Evolutionary conservation across 2,797 vertebrate genomes (phyloP).

Genomic region (Dromococcyx pavoninus): DNA sequence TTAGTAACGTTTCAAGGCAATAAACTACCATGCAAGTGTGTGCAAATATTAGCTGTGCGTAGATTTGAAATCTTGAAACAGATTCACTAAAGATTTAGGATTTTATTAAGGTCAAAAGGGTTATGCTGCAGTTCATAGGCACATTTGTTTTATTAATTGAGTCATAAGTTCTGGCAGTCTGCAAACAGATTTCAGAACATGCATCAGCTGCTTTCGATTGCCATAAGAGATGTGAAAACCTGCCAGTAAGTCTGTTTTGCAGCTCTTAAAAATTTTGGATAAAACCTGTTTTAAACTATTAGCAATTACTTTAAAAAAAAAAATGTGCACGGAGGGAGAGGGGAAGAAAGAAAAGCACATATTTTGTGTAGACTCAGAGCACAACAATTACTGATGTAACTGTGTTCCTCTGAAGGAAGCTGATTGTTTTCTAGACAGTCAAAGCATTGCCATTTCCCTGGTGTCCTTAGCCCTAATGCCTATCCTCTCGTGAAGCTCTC

Average conservation of each 20-base stretch:
- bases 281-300: slow-evolving; percentile 70
- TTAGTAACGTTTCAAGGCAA: slow-evolving; percentile 19
- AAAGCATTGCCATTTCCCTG: neutral
- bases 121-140: slow-evolving; percentile 60
- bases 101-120: slow-evolving; percentile 72
- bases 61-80: slow-evolving; percentile 56
- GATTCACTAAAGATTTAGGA: slow-evolving; percentile 62
- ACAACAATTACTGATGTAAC: neutral
- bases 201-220: slow-evolving; percentile 79
- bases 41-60: slow-evolving; percentile 21
- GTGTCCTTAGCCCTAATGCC: neutral
- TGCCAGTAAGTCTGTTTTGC: slow-evolving; percentile 75
- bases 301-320: slow-evolving; percentile 48
- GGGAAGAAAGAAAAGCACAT: neutral
- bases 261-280: slow-evolving; percentile 74
- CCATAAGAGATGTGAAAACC: slow-evolving; percentile 71
- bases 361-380: slow-evolving; percentile 34
- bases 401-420: neutral
- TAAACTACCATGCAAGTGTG: slow-evolving; percentile 21
- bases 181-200: slow-evolving; percentile 66
- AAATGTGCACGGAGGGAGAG: neutral
- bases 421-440: neutral
- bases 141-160: slow-evolving; percentile 78
- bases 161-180: slow-evolving; percentile 70
- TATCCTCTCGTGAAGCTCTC: neutral